A percentile compares a stretch with the other conserved stretches of the same genome.
These are phyloP conservation scores for Adelosebastes latens DNA, from an alignment of 2,797 vertebrate genomes.

Conservation along the genomic window DNA sequence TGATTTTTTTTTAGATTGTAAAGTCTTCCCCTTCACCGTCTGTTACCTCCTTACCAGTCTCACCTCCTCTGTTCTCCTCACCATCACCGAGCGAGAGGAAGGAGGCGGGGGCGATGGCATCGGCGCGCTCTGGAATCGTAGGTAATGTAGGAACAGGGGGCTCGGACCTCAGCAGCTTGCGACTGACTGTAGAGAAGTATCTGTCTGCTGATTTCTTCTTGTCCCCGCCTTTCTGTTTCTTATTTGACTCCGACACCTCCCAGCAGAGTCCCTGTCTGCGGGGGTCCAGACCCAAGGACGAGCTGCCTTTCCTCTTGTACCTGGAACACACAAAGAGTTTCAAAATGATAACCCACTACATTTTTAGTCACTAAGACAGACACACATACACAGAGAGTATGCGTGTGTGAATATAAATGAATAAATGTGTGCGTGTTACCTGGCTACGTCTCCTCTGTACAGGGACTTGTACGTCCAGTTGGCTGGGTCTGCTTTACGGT, in stretches of 20 bases:
- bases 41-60: slow-evolving; percentile 43
- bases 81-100: slow-evolving; percentile 85
- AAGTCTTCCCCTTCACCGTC: not conserved
- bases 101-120: not conserved
- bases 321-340: slow-evolving; percentile 69
- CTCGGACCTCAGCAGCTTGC: slow-evolving; percentile 78
- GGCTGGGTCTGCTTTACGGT: slow-evolving; percentile 89
- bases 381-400: not conserved
- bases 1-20: not conserved
- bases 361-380: not conserved
- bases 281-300: slow-evolving; percentile 88
- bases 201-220: slow-evolving; percentile 82
- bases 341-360: not conserved
- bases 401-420: not conserved
- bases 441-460: slow-evolving; percentile 92
- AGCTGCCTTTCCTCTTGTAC: slow-evolving; percentile 90
- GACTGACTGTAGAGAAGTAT: slow-evolving; percentile 86
- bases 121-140: not conserved
- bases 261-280: slow-evolving; percentile 86
- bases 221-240: slow-evolving; percentile 78
- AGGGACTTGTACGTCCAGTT: slow-evolving; percentile 98
- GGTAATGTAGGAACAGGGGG: slow-evolving; percentile 59
- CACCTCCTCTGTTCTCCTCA: slow-evolving; percentile 30
- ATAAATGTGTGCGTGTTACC: slow-evolving; percentile 76
- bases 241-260: slow-evolving; percentile 80